These are phyloP conservation scores for Euglossa dilemma DNA, from an alignment of 1,140 invertebrate species.

Conservation along the genomic window DNA sequence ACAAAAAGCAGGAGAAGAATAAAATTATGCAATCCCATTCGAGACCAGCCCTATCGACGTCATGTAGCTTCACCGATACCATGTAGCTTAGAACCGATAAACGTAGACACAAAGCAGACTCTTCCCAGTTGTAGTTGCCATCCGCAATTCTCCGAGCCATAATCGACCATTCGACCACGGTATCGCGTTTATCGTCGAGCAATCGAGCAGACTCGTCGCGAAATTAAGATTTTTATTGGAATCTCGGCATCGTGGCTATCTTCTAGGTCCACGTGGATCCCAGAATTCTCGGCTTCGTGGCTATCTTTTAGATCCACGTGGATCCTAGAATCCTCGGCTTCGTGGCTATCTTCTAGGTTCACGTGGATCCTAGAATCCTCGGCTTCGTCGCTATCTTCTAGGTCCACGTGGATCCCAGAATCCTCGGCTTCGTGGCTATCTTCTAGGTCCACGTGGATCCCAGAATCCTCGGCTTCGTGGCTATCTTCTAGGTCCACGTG, in stretches of 20 bases:
- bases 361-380: slow-evolving; percentile 35
- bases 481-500: slow-evolving; percentile 2
- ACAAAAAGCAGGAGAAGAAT: too few species aligned
- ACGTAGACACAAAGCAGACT: too few species aligned
- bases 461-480: not conserved
- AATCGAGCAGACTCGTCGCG: slow-evolving; percentile 23
- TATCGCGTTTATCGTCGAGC: slow-evolving; percentile 10
- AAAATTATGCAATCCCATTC: too few species aligned
- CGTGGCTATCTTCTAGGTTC: not conserved
- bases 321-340: slow-evolving; percentile 31
- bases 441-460: slow-evolving; percentile 30
- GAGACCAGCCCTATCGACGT: too few species aligned
- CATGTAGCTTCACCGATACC: too few species aligned
- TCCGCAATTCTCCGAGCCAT: not conserved
- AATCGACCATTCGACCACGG: not conserved
- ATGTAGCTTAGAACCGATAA: too few species aligned
- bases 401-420: slow-evolving; percentile 37
- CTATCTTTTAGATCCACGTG: slow-evolving; percentile 1
- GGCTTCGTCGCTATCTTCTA: not conserved
- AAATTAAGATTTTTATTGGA: slow-evolving; percentile 51
- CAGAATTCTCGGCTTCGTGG: not conserved
- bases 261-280: slow-evolving; percentile 30
- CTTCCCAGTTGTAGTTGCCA: not conserved
- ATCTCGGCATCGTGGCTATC: not conserved
- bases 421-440: not conserved